Conservation (phyloP, 2,797 vertebrate species). For the Falco columbarius region DNA sequence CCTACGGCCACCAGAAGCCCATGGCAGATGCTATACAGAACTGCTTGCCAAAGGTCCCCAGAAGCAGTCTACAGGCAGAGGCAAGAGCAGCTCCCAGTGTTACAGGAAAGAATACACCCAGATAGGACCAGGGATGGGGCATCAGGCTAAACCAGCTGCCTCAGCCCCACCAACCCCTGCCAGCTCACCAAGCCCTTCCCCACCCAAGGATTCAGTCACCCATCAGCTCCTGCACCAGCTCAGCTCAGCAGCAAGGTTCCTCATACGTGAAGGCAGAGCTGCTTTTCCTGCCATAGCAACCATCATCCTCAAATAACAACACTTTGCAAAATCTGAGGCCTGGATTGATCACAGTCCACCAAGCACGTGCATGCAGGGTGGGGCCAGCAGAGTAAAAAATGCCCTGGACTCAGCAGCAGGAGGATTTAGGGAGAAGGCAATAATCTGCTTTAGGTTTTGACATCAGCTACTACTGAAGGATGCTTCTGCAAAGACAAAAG, state of each 20-base stretch:
- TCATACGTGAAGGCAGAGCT: background rate
- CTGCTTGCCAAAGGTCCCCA: background rate
- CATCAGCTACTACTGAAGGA: background rate
- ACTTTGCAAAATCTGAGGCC: background rate
- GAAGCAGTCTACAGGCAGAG: background rate
- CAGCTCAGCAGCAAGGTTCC: background rate
- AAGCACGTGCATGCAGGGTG: background rate
- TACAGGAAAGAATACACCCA: background rate
- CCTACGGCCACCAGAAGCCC: background rate
- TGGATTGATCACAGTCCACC: background rate
- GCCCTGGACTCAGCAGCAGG: background rate
- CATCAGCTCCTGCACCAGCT: background rate
- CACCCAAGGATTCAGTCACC: background rate
- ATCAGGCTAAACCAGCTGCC: background rate
- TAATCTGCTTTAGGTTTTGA: background rate
- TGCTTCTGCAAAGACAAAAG: background rate
- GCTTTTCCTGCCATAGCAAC: slow-evolving; percentile 1
- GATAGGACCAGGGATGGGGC: background rate
- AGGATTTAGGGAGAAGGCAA: slow-evolving; percentile 14
- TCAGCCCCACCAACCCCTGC: background rate
- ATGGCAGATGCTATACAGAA: background rate
- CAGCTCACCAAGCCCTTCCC: background rate
- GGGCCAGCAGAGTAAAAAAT: background rate
- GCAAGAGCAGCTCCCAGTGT: background rate
- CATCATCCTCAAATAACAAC: background rate